Evolutionary conservation across 2,888 invertebrate species (phyloP).

Genomic region (Frankliniella fusca): DNA sequence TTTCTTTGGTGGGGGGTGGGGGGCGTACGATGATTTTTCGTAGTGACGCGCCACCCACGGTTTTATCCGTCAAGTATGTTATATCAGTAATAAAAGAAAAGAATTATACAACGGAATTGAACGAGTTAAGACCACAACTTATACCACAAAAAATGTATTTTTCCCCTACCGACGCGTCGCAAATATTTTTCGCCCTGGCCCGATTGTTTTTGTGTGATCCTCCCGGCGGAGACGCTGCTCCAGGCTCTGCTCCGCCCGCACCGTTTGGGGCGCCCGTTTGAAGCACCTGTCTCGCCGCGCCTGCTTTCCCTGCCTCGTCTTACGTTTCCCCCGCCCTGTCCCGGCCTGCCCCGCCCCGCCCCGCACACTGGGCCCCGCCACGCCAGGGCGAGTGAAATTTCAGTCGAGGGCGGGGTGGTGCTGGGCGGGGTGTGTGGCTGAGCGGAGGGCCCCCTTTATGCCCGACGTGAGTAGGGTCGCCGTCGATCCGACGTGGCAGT

Average conservation of each 20-base stretch:
- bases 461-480: neutral
- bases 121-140: too few relatives aligned
- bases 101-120: too few relatives aligned
- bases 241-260: neutral
- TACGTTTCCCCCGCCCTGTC: neutral
- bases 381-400: slow-evolving; percentile 1
- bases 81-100: too few relatives aligned
- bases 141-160: too few relatives aligned
- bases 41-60: too few relatives aligned
- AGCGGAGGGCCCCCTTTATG: neutral
- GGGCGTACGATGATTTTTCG: too few relatives aligned
- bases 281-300: slow-evolving; percentile 9
- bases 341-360: neutral
- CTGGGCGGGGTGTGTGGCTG: neutral
- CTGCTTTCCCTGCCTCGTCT: neutral
- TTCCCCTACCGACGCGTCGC: too few relatives aligned
- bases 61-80: too few relatives aligned
- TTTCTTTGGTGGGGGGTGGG: too few relatives aligned
- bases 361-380: neutral
- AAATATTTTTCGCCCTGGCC: too few relatives aligned
- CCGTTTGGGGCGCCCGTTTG: slow-evolving; percentile 12
- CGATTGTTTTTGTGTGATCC: slow-evolving; percentile 28
- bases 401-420: neutral
- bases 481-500: neutral
- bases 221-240: slow-evolving; percentile 27